Percentiles rank a stretch among this genome's conserved stretches.
These are phyloP conservation scores for Triplophysa tibetana DNA, from an alignment of 2,113 vertebrate species.

Conservation along the genomic window DNA sequence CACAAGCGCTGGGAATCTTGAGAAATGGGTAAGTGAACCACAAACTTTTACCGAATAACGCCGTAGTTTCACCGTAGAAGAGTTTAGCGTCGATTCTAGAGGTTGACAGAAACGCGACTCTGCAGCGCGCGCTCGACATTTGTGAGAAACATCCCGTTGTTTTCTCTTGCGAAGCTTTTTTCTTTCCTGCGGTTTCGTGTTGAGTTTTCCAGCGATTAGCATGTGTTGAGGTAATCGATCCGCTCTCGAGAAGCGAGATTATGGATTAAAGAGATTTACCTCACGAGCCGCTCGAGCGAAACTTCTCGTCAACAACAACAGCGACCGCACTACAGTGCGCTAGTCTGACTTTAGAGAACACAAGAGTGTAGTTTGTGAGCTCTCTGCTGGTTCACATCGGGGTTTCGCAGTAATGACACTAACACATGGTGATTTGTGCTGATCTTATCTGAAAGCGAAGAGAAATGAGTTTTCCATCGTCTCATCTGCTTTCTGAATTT, in stretches of 20 bases:
- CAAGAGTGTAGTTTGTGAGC: too few species aligned
- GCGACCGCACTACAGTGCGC: too few species aligned
- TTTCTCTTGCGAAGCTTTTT: not conserved
- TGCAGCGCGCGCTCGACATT: not conserved
- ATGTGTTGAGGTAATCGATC: slow-evolving; percentile 54
- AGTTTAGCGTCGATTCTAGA: not conserved
- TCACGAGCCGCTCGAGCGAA: not conserved
- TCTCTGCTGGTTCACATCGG: too few species aligned
- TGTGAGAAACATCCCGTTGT: not conserved
- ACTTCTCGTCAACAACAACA: not conserved
- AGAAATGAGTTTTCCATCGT: not conserved
- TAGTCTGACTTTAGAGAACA: too few species aligned
- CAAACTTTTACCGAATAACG: not conserved
- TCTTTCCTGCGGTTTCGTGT: not conserved
- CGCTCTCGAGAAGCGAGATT: slow-evolving; percentile 67
- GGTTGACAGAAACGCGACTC: not conserved
- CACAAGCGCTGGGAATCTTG: slow-evolving; percentile 46
- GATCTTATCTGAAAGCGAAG: not conserved
- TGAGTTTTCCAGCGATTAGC: not conserved
- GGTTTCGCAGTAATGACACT: too few species aligned
- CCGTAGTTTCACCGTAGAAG: not conserved
- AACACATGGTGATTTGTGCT: too few species aligned
- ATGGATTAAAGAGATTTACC: slow-evolving; percentile 69
- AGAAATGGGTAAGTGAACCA: slow-evolving; percentile 65
- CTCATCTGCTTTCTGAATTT: too few species aligned